These are phyloP conservation scores for Latheticus oryzae DNA, from an alignment of 2,888 invertebrate genomes.

Conservation along the genomic window DNA sequence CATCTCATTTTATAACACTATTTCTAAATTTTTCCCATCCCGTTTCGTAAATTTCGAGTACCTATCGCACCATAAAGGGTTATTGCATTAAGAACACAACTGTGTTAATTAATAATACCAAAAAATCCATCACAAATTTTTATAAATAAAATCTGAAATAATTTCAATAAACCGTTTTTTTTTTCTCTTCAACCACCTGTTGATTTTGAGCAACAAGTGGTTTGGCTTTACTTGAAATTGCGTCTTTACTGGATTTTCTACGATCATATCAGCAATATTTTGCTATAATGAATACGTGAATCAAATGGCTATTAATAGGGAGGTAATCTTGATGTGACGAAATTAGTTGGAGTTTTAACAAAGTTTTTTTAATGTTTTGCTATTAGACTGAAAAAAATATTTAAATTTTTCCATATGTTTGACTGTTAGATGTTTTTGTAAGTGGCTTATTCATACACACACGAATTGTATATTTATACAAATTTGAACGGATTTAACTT, in stretches of 20 bases:
- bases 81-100: no score
- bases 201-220: constrained; percentile 58
- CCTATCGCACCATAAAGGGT: constrained; percentile 57
- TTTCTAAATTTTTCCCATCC: no score
- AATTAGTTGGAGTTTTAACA: constrained; percentile 12
- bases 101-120: no score
- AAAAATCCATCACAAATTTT: no score
- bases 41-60: constrained; percentile 49
- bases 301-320: constrained; percentile 21
- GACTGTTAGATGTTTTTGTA: constrained; percentile 25
- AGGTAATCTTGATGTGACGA: constrained; percentile 7
- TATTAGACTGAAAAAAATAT: no score
- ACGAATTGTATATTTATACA: constrained; percentile 34
- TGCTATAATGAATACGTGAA: constrained; percentile 5
- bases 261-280: not conserved
- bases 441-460: constrained; percentile 12
- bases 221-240: no score
- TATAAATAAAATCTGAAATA: no score
- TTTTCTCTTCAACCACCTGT: constrained; percentile 57
- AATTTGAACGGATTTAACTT: constrained; percentile 27
- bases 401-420: no score
- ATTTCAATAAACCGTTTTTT: no score
- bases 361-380: constrained; percentile 1
- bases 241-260: no score
- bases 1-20: constrained; percentile 19